Conservation (phyloP, 2,113 vertebrate species). For the Tursiops truncatus region DNA sequence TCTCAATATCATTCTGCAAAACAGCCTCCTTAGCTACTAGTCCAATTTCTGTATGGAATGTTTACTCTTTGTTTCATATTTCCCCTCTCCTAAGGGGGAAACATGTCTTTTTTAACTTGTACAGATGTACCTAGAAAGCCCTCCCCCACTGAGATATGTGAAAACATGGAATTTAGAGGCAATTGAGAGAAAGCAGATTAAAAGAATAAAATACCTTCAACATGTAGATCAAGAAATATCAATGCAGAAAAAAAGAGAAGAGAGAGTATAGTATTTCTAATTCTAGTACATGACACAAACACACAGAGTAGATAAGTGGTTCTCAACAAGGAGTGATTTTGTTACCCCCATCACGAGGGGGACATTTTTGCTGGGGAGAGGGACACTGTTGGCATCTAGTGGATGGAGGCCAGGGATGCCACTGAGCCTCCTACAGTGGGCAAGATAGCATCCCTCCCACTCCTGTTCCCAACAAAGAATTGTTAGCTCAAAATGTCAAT, state of each 20-base stretch:
- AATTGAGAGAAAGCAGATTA: background rate
- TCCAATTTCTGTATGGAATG: background rate
- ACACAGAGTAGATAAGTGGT: background rate
- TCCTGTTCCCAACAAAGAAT: background rate
- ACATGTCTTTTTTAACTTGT: background rate
- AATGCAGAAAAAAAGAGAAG: background rate
- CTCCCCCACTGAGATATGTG: background rate
- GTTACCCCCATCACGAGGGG: no score
- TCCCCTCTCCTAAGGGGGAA: background rate
- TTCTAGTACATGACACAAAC: background rate
- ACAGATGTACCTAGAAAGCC: background rate
- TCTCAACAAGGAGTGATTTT: background rate
- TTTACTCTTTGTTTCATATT: slow-evolving; percentile 10
- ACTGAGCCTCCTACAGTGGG: background rate
- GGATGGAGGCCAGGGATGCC: background rate
- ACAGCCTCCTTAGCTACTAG: background rate
- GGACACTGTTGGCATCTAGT: background rate
- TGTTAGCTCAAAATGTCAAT: background rate
- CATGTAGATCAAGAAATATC: background rate
- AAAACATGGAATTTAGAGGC: background rate
- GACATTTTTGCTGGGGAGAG: background rate
- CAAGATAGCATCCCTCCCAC: background rate
- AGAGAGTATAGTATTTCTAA: background rate
- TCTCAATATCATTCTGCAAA: background rate
- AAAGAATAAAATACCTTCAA: background rate